phyloP scores from a whole-genome alignment of 1,140 invertebrate species.

The Bombus consobrinus region DNA sequence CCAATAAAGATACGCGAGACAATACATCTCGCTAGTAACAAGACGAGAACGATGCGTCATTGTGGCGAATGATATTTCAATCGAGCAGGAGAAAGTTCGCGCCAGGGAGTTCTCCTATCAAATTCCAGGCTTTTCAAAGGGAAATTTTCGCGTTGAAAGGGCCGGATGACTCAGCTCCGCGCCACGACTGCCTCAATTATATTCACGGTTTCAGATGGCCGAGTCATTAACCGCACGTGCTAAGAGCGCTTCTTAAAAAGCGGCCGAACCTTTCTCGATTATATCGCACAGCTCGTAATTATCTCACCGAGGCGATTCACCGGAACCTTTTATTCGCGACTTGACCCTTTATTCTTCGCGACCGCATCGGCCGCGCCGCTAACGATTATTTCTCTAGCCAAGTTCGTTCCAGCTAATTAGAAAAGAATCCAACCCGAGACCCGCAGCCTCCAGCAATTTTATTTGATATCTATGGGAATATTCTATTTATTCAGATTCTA shows the following conservation, averaged over 20 bases:
- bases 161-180: constrained; percentile 17
- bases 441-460: background rate
- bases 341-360: constrained; percentile 20
- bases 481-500: background rate
- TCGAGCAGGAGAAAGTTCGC: background rate
- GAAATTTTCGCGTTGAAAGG: constrained; percentile 15
- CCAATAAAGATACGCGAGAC: background rate
- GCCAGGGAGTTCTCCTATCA: background rate
- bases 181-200: background rate
- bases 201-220: constrained; percentile 24
- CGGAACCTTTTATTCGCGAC: constrained; percentile 19
- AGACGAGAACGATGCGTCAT: background rate
- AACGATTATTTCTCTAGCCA: constrained; percentile 19
- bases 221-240: constrained; percentile 41
- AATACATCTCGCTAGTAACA: background rate
- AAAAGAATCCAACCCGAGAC: background rate
- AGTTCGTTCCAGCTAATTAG: background rate
- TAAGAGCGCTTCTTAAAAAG: constrained; percentile 28
- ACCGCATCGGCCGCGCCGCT: background rate
- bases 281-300: constrained; percentile 34
- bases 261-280: constrained; percentile 30
- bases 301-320: constrained; percentile 14
- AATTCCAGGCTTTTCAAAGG: constrained; percentile 11
- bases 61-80: background rate
- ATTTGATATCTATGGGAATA: background rate